phyloP scores from a whole-genome alignment of 2,888 invertebrate genomes.

The Nycteola revayana region DNA sequence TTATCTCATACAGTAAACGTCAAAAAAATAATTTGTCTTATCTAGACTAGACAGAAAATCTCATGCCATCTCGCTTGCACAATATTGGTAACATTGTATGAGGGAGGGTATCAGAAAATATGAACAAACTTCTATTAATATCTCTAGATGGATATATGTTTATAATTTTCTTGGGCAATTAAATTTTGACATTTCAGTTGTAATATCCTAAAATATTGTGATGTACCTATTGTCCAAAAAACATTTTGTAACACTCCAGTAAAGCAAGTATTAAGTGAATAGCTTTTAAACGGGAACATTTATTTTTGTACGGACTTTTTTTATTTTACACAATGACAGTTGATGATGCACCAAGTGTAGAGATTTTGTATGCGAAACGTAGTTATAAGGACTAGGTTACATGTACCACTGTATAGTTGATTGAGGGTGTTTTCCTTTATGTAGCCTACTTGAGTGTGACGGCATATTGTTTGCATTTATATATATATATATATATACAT shows the following conservation, averaged over 20 bases:
- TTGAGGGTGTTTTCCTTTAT: constrained; percentile 47
- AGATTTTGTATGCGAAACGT: constrained; percentile 52
- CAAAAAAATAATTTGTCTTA: too few species aligned
- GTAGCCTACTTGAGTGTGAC: background rate
- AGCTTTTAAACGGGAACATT: constrained; percentile 51
- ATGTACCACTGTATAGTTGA: constrained; percentile 33
- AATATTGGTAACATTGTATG: constrained; percentile 3
- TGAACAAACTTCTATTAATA: too few species aligned
- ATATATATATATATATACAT: too few species aligned
- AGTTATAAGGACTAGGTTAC: constrained; percentile 48
- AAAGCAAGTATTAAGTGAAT: constrained; percentile 49
- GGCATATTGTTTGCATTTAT: constrained; percentile 31
- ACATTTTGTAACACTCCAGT: constrained; percentile 46
- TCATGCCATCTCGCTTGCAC: too few species aligned
- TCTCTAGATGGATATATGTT: too few species aligned
- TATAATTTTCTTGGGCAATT: constrained; percentile 3
- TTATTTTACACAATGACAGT: constrained; percentile 45
- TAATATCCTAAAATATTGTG: constrained; percentile 4
- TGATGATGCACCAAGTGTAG: constrained; percentile 60
- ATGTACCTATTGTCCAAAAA: constrained; percentile 22
- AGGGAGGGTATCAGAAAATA: background rate
- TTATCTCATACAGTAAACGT: too few species aligned
- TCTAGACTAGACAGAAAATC: too few species aligned
- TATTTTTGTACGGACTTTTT: constrained; percentile 68
- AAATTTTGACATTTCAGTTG: constrained; percentile 11